Base-by-base conservation (phyloP, 2,113 vertebrate species). In the Arizona elegans region DNA sequence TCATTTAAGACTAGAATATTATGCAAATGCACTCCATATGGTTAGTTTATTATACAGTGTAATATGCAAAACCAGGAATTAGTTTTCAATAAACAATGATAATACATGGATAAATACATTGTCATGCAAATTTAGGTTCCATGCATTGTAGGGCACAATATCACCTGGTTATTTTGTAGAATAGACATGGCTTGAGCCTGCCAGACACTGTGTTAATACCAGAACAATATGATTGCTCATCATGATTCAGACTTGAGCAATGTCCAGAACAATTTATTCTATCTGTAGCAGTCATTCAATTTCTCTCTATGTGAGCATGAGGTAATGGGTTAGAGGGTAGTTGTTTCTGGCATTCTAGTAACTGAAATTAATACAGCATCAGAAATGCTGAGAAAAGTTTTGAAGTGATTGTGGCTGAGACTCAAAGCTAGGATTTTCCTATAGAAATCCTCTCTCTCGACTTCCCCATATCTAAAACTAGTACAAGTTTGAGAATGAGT, bases 291-390 rank as follows among this genome's bases (percentile, higher is more conserved):
- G 38, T 59, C 65, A 33, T 58, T 59, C 88, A 56, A 52, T 56
- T 88, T 92, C 23, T 75, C 53, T 56, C 23, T 75, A n/a, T 81
- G 65, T 92, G 85, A 85, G 58, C 65, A 89, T 89, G 87, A 89
- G 53, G 38, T 89, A 92, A 92, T 23, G 12, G 6, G 10, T 23
- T 54, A 29, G 23, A 5, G 65, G 53, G 50, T 93, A 88, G 75
- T 81, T 95, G 75, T 81, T 95, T 87, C 90, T 93, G 91, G 38
- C 89, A 55, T 89, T 85, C 24, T 85, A 65, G 38, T 85, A 43
- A 52, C 87, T 33, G 26, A 58, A 53, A 89, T 38, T 24, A 85
- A 47, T 56, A 89, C 17, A 19, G 38, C 38, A 92, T 56, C 6
- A 85, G 29, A 43, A 92, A 50, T n/a, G 54, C 54, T 53, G 47